phyloP scores from a whole-genome alignment of 2,888 invertebrate genomes.

The Lycia hirtaria region DNA sequence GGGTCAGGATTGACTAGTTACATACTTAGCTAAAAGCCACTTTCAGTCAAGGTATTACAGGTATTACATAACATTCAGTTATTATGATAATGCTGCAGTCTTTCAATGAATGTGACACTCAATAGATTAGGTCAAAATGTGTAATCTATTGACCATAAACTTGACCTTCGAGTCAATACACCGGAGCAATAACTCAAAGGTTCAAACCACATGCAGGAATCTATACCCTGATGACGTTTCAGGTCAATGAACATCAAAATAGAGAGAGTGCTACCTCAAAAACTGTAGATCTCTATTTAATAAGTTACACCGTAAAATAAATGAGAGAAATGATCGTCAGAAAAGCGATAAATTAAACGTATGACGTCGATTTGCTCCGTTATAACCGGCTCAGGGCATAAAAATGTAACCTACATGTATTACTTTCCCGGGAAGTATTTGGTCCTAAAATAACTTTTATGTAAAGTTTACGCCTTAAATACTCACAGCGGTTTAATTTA shows the following conservation, averaged over 20 bases:
- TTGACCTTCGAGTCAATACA: slow-evolving; percentile 70
- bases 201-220: slow-evolving; percentile 65
- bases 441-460: neutral
- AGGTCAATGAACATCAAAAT: slow-evolving; percentile 35
- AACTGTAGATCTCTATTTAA: neutral
- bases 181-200: slow-evolving; percentile 57
- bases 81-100: slow-evolving; percentile 15
- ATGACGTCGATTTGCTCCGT: slow-evolving; percentile 66
- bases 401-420: slow-evolving; percentile 52
- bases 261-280: neutral
- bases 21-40: slow-evolving; percentile 66
- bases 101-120: slow-evolving; percentile 7
- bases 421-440: neutral
- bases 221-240: slow-evolving; percentile 49
- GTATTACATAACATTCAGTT: slow-evolving; percentile 74
- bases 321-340: slow-evolving; percentile 13
- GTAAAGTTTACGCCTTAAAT: slow-evolving; percentile 35
- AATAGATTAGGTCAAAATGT: slow-evolving; percentile 12
- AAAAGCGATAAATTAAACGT: slow-evolving; percentile 49
- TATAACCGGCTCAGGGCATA: slow-evolving; percentile 60
- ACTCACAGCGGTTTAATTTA: slow-evolving; percentile 70
- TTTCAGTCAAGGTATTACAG: slow-evolving; percentile 65
- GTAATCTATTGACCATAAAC: slow-evolving; percentile 61
- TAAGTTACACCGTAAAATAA: neutral
- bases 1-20: slow-evolving; percentile 63